These are phyloP conservation scores for Pasiphila rectangulata DNA, from an alignment of 2,888 invertebrate species.

Conservation along the genomic window DNA sequence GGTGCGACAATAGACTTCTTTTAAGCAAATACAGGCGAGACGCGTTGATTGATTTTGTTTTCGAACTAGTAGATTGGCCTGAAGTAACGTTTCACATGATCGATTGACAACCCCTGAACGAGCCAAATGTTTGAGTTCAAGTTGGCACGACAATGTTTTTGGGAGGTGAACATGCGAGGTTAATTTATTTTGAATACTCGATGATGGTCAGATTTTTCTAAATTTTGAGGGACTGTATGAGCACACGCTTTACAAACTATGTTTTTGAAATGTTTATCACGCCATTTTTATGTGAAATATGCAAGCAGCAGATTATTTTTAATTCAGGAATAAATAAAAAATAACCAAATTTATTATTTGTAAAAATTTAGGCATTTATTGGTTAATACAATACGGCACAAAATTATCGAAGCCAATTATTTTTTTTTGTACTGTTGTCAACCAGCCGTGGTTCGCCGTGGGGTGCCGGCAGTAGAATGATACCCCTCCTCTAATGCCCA, in stretches of 20 bases:
- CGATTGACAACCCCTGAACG: conserved; percentile 18
- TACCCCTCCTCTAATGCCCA: too few relatives aligned
- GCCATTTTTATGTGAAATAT: background rate
- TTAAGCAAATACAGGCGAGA: conserved; percentile 55
- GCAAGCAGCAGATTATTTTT: too few relatives aligned
- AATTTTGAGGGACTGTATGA: conserved; percentile 6
- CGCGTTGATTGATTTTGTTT: conserved; percentile 55
- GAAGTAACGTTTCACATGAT: conserved; percentile 27
- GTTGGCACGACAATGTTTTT: conserved; percentile 38
- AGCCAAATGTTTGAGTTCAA: conserved; percentile 24
- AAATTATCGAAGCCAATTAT: too few relatives aligned
- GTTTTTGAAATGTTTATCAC: background rate
- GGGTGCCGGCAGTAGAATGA: too few relatives aligned
- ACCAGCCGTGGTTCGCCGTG: too few relatives aligned
- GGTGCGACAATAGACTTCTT: conserved; percentile 72
- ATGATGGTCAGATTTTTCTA: conserved; percentile 39
- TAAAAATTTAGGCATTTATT: too few relatives aligned
- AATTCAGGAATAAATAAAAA: too few relatives aligned
- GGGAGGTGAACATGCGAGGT: conserved; percentile 46
- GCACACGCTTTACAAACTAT: background rate
- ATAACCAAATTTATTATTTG: too few relatives aligned
- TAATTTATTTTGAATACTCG: conserved; percentile 41
- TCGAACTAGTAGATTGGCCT: conserved; percentile 42
- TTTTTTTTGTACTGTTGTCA: too few relatives aligned
- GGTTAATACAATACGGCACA: too few relatives aligned